Evolutionary conservation across 2,797 vertebrate genomes (phyloP).

Genomic region (Buphagus erythrorhynchus): DNA sequence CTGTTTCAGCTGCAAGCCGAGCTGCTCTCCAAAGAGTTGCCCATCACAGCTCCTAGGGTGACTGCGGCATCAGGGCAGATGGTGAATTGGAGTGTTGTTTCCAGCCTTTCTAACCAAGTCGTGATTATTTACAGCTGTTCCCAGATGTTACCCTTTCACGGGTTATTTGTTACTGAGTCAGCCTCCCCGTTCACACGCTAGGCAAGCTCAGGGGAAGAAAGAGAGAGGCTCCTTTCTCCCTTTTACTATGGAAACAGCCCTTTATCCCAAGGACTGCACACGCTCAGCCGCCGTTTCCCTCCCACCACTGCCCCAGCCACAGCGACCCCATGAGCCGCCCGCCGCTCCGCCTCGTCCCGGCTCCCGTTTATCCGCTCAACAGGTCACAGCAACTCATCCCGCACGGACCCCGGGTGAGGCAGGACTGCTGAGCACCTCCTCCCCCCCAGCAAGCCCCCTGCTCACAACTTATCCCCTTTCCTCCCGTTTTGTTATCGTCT

Average conservation of each 20-base stretch:
- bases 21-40: background rate
- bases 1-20: background rate
- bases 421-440: background rate
- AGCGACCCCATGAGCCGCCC: background rate
- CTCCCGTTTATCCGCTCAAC: background rate
- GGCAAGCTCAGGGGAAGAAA: background rate
- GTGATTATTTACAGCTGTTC: constrained; percentile 20
- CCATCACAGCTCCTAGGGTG: background rate
- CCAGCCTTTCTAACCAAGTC: background rate
- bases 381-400: background rate
- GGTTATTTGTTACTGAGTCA: background rate
- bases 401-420: background rate
- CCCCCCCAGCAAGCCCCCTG: background rate
- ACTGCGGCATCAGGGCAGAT: background rate
- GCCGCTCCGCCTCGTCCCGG: background rate
- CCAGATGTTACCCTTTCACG: constrained; percentile 4
- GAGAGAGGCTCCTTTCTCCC: constrained; percentile 46
- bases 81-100: rapidly evolving
- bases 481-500: background rate
- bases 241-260: constrained; percentile 54
- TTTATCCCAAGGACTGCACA: background rate
- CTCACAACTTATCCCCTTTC: background rate
- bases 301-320: background rate
- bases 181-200: background rate
- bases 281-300: background rate